phyloP scores from a whole-genome alignment of 2,888 invertebrate species.

The Ariolimax columbianus region DNA sequence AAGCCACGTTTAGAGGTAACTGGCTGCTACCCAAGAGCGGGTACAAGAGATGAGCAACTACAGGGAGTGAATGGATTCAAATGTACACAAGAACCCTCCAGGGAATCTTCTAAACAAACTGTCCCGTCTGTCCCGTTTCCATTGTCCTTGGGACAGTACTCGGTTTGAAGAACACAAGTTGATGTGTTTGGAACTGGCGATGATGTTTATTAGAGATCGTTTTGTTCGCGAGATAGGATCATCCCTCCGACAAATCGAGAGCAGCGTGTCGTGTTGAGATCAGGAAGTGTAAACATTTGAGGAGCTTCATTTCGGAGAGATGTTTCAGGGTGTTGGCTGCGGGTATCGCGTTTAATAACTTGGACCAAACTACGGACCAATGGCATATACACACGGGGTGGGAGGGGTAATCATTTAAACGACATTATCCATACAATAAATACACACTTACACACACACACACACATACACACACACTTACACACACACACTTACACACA shows the following conservation, averaged over 20 bases:
- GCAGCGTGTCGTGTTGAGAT: not conserved
- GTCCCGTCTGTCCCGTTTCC: constrained; percentile 14
- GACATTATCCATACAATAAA: no score
- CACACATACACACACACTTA: no score
- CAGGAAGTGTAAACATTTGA: not conserved
- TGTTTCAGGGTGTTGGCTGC: not conserved
- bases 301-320: not conserved
- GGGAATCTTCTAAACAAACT: constrained; percentile 21
- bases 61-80: not conserved
- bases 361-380: no score
- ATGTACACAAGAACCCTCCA: not conserved
- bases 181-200: constrained; percentile 13
- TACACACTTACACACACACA: no score
- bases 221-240: not conserved
- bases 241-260: not conserved
- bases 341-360: no score
- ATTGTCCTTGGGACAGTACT: not conserved
- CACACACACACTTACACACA: no score
- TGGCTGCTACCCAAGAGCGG: not conserved
- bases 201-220: constrained; percentile 14
- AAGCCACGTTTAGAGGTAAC: no score
- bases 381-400: no score
- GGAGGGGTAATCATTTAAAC: no score
- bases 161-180: constrained; percentile 16
- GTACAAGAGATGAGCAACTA: not conserved